Evolutionary conservation across 2,888 invertebrate species (phyloP).

Genomic region (Sphecodes monilicornis): DNA sequence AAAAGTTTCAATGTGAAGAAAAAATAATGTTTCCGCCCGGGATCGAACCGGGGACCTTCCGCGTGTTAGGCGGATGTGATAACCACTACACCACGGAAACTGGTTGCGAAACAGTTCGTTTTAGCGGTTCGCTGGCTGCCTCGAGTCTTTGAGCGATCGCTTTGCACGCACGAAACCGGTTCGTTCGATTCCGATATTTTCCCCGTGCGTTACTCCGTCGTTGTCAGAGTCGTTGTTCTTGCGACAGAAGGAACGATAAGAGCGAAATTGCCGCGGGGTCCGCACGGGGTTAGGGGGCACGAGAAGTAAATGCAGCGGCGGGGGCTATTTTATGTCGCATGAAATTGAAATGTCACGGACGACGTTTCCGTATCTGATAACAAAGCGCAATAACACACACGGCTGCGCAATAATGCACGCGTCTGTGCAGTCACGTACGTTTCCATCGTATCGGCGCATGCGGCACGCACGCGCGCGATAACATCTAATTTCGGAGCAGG

Average conservation of each 20-base stretch:
- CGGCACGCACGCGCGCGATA: constrained; percentile 18
- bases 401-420: constrained; percentile 51
- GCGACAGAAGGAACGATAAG: constrained; percentile 10
- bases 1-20: not conserved
- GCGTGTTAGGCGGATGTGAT: constrained; percentile 97
- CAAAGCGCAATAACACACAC: constrained; percentile 58
- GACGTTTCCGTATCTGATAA: constrained; percentile 63
- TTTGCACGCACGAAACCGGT: not conserved
- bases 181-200: not conserved
- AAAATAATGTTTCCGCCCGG: constrained; percentile 91
- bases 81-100: constrained; percentile 95
- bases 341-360: constrained; percentile 63
- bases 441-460: not conserved
- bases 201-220: too few relatives aligned
- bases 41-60: constrained; percentile 96
- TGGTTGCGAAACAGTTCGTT: not conserved
- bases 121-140: not conserved
- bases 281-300: not conserved
- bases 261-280: not conserved
- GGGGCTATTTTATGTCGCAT: constrained; percentile 59
- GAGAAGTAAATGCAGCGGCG: constrained; percentile 39
- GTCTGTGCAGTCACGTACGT: constrained; percentile 21
- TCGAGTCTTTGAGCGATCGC: not conserved
- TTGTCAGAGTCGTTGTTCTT: not conserved
- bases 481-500: constrained; percentile 45